Evolutionary conservation across 2,888 invertebrate genomes (phyloP), one percentile per base, ranked within the genome.

Genomic region (Mythimna ferrago): DNA sequence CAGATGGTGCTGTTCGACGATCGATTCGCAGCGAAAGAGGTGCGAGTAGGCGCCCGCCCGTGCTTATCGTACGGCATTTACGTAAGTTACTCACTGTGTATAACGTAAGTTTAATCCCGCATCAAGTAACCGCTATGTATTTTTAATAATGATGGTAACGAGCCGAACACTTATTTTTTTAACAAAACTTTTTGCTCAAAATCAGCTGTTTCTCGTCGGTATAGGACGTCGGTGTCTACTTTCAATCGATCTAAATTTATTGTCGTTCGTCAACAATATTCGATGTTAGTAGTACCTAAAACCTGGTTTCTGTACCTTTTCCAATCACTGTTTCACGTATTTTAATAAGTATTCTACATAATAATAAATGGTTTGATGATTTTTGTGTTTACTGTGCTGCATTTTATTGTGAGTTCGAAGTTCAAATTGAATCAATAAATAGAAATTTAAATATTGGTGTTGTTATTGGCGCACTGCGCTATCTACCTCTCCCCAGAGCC

Each of bases 381-480:
- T 92, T 95, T 95, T 96, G 94, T 96, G 95, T 95, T 96, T 92
- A 93, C 94, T 94, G 93, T 95, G 95, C 96, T 96, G 95, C 96
- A 95, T 96, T 95, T 96, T 93, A 96, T 95, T 96, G 96, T 96
- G 95, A 96, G 95, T 96, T 96, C 94, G 92, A 96, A 95, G 96
- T 96, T 96, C 96, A 96, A 96, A 96, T 95, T 96, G 95, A 96
- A 95, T 96, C 95, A 96, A 96, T 96, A 96, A 96, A 96, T 96
- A 96, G 96, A 94, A 92, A 95, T 93, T 90, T 92, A 93, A 94
- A 91, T 84, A 95, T 94, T 92, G 84, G 93, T 92, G 93, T 95
- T 96, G 19, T 96, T 92, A 95, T 87, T 94, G 88, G 94, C 90
- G 88, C 64, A 57, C 11, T 68, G 74, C 83, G 82, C 80, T 80